These are phyloP conservation scores for Gorsachius magnificus DNA, from an alignment of 2,797 vertebrate species.

Conservation along the genomic window DNA sequence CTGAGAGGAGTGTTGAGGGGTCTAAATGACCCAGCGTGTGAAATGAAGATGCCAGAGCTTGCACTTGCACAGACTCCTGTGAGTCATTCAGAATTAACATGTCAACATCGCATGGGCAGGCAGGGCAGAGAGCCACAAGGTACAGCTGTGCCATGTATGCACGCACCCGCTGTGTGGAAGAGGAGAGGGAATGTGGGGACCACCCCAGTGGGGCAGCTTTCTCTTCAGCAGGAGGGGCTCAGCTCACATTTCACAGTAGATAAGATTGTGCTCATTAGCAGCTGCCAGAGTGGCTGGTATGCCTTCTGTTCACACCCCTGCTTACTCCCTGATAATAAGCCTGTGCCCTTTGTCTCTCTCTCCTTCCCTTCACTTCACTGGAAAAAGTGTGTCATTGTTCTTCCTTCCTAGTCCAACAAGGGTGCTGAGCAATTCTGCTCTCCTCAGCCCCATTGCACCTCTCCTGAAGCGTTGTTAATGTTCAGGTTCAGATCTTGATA, in stretches of 20 bases:
- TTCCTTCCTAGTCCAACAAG: background rate
- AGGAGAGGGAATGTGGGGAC: background rate
- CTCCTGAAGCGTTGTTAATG: background rate
- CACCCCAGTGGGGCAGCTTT: background rate
- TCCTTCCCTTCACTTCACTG: background rate
- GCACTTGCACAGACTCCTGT: fast-evolving
- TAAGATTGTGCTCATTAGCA: background rate
- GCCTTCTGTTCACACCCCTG: background rate
- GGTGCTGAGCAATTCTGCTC: background rate
- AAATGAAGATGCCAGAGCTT: background rate
- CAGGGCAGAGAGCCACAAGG: background rate
- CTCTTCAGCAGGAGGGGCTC: background rate
- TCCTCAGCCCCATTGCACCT: background rate
- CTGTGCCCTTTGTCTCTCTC: slow-evolving; percentile 3
- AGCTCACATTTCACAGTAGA: background rate
- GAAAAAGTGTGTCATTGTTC: background rate
- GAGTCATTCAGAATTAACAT: no score
- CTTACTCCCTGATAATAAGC: background rate
- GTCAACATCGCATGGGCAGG: fast-evolving
- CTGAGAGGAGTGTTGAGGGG: background rate
- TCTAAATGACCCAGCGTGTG: background rate
- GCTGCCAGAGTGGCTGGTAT: background rate
- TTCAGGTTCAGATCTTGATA: background rate
- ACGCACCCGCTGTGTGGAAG: fast-evolving
- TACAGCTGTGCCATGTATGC: background rate